Percentiles rank a stretch among this genome's conserved stretches.
Evolutionary conservation across 2,113 vertebrate species (phyloP).

Genomic region (Epinephelus cyanopodus): DNA sequence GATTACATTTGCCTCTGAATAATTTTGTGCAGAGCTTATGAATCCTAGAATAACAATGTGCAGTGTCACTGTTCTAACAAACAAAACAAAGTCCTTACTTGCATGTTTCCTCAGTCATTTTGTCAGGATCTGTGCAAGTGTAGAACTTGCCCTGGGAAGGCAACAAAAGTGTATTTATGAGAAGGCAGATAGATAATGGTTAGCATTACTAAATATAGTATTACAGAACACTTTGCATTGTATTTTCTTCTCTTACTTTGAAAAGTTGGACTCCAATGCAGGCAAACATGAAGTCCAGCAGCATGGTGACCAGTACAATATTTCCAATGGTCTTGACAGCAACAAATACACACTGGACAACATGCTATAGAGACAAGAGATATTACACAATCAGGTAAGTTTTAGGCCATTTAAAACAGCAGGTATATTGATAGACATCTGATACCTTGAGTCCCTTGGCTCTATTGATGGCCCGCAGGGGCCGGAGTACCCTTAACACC

Average conservation of each 20-base stretch:
- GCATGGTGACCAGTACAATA: slow-evolving; percentile 92
- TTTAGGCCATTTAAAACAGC: not conserved
- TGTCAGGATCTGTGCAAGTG: slow-evolving; percentile 89
- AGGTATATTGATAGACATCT: not conserved
- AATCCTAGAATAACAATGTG: too few relatives aligned
- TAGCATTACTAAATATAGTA: not conserved
- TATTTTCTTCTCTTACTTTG: slow-evolving; percentile 83
- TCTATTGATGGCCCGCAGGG: slow-evolving; percentile 91
- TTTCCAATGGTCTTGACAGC: slow-evolving; percentile 96
- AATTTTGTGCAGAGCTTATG: not conserved
- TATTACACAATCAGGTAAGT: not conserved
- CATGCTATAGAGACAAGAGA: slow-evolving; percentile 83
- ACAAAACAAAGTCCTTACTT: slow-evolving; percentile 77
- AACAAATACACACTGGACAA: slow-evolving; percentile 96
- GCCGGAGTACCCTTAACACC: slow-evolving; percentile 93
- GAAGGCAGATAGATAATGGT: not conserved
- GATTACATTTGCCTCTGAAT: too few relatives aligned
- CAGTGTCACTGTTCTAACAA: not conserved
- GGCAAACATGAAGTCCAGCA: slow-evolving; percentile 96
- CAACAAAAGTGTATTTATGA: not conserved
- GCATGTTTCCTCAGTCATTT: slow-evolving; percentile 90
- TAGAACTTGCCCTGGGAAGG: slow-evolving; percentile 90
- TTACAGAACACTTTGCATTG: not conserved
- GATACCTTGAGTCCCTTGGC: slow-evolving; percentile 85
- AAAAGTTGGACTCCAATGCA: slow-evolving; percentile 97